Percentiles rank a stretch among this genome's conserved stretches.
Evolutionary conservation across 2,113 vertebrate genomes (phyloP).

Genomic region (Speoplatyrhinus poulsoni): DNA sequence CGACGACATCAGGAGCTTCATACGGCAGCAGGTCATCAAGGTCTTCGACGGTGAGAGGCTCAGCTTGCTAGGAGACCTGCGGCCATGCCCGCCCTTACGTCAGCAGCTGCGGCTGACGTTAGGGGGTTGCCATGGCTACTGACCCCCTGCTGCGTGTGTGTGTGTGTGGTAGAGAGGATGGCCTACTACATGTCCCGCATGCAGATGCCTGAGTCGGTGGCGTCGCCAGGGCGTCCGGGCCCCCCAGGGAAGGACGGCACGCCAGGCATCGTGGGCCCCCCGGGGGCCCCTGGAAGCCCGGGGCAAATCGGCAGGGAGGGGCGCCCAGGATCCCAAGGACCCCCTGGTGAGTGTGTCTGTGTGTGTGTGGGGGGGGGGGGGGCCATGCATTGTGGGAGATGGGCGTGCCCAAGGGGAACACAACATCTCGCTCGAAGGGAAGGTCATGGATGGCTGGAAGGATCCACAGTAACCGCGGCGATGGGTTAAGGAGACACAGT

Average conservation of each 20-base stretch:
- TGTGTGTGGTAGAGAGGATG: conserved; percentile 85
- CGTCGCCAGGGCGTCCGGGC: conserved; percentile 87
- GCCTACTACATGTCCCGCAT: conserved; percentile 90
- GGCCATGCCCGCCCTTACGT: too few relatives aligned
- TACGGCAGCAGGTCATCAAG: conserved; percentile 93
- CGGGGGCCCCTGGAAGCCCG: conserved; percentile 83
- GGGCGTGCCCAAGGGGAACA: too few relatives aligned
- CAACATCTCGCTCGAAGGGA: too few relatives aligned
- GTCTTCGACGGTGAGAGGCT: conserved; percentile 88
- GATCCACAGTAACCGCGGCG: too few relatives aligned
- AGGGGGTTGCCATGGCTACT: too few relatives aligned
- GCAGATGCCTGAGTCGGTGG: conserved; percentile 86
- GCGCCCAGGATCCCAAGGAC: conserved; percentile 82
- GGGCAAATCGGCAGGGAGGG: conserved; percentile 93
- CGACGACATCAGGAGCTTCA: conserved; percentile 92
- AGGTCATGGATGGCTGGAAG: too few relatives aligned
- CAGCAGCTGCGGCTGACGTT: too few relatives aligned
- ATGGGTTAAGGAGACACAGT: too few relatives aligned
- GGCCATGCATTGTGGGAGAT: too few relatives aligned
- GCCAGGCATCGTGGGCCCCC: conserved; percentile 80
- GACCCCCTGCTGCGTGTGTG: not conserved
- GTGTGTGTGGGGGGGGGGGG: too few relatives aligned
- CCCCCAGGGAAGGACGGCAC: conserved; percentile 88
- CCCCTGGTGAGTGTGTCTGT: conserved; percentile 75
- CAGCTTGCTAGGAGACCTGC: not conserved